These are phyloP conservation scores for Pteropus rufus DNA, from an alignment of 2,797 vertebrate species.

Conservation along the genomic window DNA sequence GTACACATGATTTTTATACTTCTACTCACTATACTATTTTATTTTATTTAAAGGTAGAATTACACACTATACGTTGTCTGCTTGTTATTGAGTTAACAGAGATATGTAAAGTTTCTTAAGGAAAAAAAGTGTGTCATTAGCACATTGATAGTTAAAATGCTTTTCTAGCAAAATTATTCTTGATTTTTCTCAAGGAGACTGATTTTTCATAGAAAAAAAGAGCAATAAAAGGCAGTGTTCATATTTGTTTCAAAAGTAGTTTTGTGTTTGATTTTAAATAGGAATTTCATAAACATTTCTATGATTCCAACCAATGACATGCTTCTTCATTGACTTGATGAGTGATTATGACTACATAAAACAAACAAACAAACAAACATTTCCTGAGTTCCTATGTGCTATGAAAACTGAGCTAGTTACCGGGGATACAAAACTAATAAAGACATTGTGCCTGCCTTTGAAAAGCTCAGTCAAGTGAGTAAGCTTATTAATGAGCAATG, in stretches of 20 bases:
- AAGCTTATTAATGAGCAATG: neutral
- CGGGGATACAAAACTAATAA: neutral
- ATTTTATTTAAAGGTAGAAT: neutral
- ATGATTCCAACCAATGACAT: neutral
- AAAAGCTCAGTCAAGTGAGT: neutral
- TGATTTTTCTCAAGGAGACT: neutral
- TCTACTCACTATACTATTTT: neutral
- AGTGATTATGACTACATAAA: neutral
- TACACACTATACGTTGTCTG: neutral
- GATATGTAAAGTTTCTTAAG: neutral
- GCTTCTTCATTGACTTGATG: neutral
- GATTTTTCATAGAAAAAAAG: neutral
- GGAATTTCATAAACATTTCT: neutral
- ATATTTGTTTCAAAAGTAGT: neutral
- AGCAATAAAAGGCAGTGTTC: neutral
- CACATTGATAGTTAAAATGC: neutral
- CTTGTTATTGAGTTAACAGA: neutral
- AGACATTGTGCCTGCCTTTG: neutral
- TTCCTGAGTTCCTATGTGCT: neutral
- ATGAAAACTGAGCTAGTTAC: neutral
- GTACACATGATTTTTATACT: neutral
- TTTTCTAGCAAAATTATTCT: neutral
- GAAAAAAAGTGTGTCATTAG: neutral
- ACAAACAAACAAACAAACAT: neutral
- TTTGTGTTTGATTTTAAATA: neutral